Evolutionary conservation across 2,888 invertebrate genomes (phyloP).

Genomic region (Laothoe populi): DNA sequence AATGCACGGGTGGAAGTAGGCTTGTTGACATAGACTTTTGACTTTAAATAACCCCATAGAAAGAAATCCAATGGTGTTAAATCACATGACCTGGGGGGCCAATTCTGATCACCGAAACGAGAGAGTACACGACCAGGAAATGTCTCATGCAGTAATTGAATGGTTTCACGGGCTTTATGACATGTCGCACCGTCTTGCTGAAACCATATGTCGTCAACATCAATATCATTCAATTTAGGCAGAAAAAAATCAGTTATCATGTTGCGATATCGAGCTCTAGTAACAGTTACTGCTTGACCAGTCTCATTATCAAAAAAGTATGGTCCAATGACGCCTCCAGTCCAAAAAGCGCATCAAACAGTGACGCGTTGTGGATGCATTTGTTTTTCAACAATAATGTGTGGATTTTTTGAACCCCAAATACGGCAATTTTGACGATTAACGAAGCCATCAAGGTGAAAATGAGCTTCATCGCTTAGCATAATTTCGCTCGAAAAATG

Average conservation of each 20-base stretch:
- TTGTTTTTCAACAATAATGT: slow-evolving; percentile 3
- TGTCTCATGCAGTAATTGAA: slow-evolving; percentile 33
- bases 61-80: slow-evolving; percentile 31
- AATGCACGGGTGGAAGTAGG: no score
- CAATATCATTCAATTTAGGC: slow-evolving; percentile 29
- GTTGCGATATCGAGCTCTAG: slow-evolving; percentile 38
- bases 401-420: slow-evolving; percentile 6
- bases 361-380: slow-evolving; percentile 34
- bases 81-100: no score
- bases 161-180: slow-evolving; percentile 29
- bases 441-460: slow-evolving; percentile 4
- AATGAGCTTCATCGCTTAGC: background rate
- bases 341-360: slow-evolving; percentile 30
- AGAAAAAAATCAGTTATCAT: slow-evolving; percentile 31
- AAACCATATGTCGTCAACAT: slow-evolving; percentile 27
- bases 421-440: slow-evolving; percentile 29
- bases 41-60: slow-evolving; percentile 28
- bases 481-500: slow-evolving; percentile 4
- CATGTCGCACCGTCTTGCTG: slow-evolving; percentile 33
- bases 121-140: slow-evolving; percentile 30
- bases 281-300: slow-evolving; percentile 33
- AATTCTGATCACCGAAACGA: slow-evolving; percentile 34
- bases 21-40: slow-evolving; percentile 42
- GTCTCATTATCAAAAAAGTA: slow-evolving; percentile 31
- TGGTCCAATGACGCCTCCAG: slow-evolving; percentile 29